Evolutionary conservation across 2,797 vertebrate species (phyloP).

Genomic region (Peromyscus aztecus): DNA sequence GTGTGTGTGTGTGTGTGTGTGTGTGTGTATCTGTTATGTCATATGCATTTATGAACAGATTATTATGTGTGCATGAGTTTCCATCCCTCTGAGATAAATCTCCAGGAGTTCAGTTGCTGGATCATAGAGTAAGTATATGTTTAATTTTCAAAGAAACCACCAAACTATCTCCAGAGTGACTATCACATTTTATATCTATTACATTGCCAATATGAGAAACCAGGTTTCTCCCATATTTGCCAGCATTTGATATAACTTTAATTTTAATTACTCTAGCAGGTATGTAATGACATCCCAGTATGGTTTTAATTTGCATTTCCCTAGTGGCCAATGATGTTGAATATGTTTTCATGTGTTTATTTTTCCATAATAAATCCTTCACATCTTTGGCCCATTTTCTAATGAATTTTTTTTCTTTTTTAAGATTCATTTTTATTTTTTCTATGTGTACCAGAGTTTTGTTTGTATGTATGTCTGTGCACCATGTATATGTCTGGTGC

Average conservation of each 20-base stretch:
- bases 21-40: not conserved
- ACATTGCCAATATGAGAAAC: no score
- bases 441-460: not conserved
- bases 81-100: not conserved
- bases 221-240: conserved; percentile 9
- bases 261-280: not conserved
- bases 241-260: not conserved
- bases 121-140: not conserved
- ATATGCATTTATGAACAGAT: not conserved
- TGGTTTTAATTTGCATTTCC: not conserved
- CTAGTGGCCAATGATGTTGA: not conserved
- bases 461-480: not conserved
- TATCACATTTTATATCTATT: not conserved
- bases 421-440: not conserved
- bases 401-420: not conserved
- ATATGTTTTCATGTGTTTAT: not conserved
- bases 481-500: not conserved
- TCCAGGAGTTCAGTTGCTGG: not conserved
- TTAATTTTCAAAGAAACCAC: not conserved
- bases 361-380: not conserved
- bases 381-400: conserved; percentile 20
- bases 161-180: not conserved
- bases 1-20: not conserved
- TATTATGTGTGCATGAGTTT: not conserved
- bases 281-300: not conserved